Conservation (phyloP, 2,888 invertebrate genomes). For the Metopia argyrocephala region DNA sequence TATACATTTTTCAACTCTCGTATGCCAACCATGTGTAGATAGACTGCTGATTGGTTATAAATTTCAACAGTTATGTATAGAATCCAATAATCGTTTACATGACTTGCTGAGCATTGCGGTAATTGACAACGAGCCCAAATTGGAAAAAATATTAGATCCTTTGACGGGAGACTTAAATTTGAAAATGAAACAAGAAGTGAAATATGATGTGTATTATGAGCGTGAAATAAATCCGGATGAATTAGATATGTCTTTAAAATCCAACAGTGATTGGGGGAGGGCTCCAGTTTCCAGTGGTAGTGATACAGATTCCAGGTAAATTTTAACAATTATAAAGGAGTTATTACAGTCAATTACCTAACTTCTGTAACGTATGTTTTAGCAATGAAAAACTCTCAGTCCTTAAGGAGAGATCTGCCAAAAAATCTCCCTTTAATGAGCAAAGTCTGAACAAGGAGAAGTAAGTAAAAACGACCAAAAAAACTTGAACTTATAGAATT, state of each 20-base stretch:
- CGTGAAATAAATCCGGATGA: slow-evolving; percentile 11
- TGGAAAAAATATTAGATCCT: slow-evolving; percentile 40
- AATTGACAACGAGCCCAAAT: slow-evolving; percentile 34
- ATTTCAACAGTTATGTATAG: slow-evolving; percentile 79
- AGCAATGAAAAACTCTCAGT: slow-evolving; percentile 56
- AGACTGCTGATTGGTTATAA: slow-evolving; percentile 79
- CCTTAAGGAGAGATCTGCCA: slow-evolving; percentile 23
- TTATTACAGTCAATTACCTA: neutral
- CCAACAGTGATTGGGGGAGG: slow-evolving; percentile 9
- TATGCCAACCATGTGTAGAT: slow-evolving; percentile 78
- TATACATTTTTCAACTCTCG: slow-evolving; percentile 29
- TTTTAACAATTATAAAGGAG: neutral
- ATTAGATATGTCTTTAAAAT: neutral
- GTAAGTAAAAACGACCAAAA: slow-evolving; percentile 3
- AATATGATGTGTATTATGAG: slow-evolving; percentile 29
- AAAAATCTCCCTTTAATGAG: slow-evolving; percentile 16
- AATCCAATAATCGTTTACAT: slow-evolving; percentile 77
- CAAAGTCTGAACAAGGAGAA: neutral
- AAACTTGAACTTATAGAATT: no score
- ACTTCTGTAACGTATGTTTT: neutral
- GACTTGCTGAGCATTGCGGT: slow-evolving; percentile 16
- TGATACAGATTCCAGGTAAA: slow-evolving; percentile 58
- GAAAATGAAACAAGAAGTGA: slow-evolving; percentile 47
- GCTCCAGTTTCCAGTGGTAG: neutral
- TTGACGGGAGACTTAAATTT: slow-evolving; percentile 34